Evolutionary conservation across 2,113 vertebrate genomes (phyloP), one percentile per base, ranked within the genome.

Genomic region (Hippocampus abdominalis): DNA sequence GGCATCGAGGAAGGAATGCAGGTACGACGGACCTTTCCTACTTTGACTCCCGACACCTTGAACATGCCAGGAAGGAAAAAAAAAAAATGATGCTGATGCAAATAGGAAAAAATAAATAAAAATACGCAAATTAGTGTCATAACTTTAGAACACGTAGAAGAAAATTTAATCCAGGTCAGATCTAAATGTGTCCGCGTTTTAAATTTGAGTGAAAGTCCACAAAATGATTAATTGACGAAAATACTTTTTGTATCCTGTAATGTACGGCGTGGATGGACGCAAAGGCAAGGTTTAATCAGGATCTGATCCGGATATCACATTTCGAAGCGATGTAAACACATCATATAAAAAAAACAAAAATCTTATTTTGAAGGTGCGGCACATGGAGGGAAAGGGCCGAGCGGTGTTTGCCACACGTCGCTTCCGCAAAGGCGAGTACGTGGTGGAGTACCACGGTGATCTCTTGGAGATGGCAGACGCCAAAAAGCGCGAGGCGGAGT

Each of bases 371-470:
- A 71, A 98, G 97, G 94, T 98, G 15, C 94, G 94, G 81, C 87
- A 95, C 48, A 96, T 98, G 0, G 95, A 95, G 90, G 95, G 94
- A 76, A 95, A 94, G 84, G 95, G 92, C 76, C 88, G 96, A 90
- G 95, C 92, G 63, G 91, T 99, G 67, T 96, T 98, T 1, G 94
- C 96, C 75, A 94, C 94, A 12, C 94, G 91, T 40, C 86, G 88
- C 74, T 98, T 97, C 87, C 93, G 90, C 73, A 94, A 97, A 81
- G 96, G 96, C 1, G 94, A 98, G 77, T 99, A 95, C 68, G 95
- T 99, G 76, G 96, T 99, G 49, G 97, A 99, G 23, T 99, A 99
- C 87, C 94, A 98, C 0, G 97, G 97, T 13, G 97, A 99, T 88
- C 94, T 99, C 86, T 93, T 98, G 11, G 93, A 96, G 74, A 91